These are phyloP conservation scores for Anoplolepis gracilipes DNA, from an alignment of 1,140 invertebrate species.

Conservation along the genomic window DNA sequence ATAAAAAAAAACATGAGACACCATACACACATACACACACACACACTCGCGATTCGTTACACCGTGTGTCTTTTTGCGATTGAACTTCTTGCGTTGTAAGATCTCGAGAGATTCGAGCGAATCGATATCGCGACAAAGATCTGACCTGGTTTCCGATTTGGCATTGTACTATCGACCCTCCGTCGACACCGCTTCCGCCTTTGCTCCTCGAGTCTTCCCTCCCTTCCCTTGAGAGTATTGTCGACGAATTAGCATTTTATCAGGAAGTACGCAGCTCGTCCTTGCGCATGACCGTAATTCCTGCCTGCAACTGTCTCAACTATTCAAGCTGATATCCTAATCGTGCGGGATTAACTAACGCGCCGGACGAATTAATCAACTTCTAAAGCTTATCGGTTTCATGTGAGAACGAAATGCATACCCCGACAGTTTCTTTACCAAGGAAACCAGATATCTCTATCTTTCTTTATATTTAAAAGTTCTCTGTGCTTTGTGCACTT, in stretches of 20 bases:
- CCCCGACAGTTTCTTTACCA: background rate
- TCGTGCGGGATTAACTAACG: constrained; percentile 35
- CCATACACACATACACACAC: no score
- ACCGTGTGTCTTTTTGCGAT: background rate
- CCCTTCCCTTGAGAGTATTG: background rate
- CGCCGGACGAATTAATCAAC: constrained; percentile 34
- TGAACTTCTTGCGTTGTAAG: constrained; percentile 2
- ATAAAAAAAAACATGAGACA: background rate
- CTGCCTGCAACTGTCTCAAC: constrained; percentile 12
- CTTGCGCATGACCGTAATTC: constrained; percentile 39
- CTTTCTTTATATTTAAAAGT: background rate
- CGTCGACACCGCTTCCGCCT: background rate
- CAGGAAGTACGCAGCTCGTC: constrained; percentile 24
- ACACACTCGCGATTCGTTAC: background rate
- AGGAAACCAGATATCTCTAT: background rate
- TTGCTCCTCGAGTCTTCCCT: background rate
- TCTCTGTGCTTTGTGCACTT: background rate
- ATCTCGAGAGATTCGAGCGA: constrained; percentile 22
- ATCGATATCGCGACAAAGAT: constrained; percentile 46
- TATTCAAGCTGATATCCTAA: constrained; percentile 48
- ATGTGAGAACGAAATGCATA: background rate
- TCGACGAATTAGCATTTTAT: constrained; percentile 51
- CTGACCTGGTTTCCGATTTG: constrained; percentile 44
- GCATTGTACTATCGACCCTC: constrained; percentile 18
- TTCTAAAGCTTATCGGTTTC: background rate